A percentile compares a stretch with the other conserved stretches of the same genome.
These are phyloP conservation scores for human DNA, from an alignment of 2,113 vertebrate species.

Conservation along the genomic window DNA sequence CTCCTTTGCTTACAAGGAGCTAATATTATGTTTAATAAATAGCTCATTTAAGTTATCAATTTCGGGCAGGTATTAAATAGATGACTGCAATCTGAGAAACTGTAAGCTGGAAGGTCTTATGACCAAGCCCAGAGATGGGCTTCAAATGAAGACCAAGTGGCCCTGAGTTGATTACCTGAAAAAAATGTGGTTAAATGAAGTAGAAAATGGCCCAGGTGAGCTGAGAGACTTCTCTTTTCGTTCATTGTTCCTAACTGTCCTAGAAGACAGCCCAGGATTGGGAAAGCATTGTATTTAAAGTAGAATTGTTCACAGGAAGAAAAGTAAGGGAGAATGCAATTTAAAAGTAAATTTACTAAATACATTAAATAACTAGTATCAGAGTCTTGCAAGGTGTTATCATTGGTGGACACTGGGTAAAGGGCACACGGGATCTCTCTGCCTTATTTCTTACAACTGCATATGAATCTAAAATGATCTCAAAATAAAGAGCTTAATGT, in stretches of 20 bases:
- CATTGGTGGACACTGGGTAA: not conserved
- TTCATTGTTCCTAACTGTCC: not conserved
- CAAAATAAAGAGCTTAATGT: not conserved
- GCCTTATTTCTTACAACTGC: not conserved
- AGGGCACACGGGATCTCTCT: accelerated
- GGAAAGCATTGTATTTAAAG: not conserved
- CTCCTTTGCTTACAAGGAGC: not conserved
- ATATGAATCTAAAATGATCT: not conserved
- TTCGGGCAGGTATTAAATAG: not conserved
- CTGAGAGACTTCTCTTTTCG: not conserved
- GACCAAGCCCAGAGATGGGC: not conserved
- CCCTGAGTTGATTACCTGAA: not conserved
- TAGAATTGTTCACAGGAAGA: not conserved
- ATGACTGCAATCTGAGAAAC: not conserved
- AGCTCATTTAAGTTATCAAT: not conserved
- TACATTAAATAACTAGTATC: not conserved
- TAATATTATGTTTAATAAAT: not conserved
- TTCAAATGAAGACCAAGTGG: not conserved
- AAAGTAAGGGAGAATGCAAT: not conserved
- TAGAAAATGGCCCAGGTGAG: not conserved
- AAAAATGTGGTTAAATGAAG: not conserved
- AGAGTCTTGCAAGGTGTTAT: not conserved
- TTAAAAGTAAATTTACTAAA: not conserved
- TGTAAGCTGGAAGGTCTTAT: not conserved
- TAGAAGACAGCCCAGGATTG: not conserved